Base-by-base conservation (phyloP, 2,113 vertebrate species). In the Hemicordylus capensis region DNA sequence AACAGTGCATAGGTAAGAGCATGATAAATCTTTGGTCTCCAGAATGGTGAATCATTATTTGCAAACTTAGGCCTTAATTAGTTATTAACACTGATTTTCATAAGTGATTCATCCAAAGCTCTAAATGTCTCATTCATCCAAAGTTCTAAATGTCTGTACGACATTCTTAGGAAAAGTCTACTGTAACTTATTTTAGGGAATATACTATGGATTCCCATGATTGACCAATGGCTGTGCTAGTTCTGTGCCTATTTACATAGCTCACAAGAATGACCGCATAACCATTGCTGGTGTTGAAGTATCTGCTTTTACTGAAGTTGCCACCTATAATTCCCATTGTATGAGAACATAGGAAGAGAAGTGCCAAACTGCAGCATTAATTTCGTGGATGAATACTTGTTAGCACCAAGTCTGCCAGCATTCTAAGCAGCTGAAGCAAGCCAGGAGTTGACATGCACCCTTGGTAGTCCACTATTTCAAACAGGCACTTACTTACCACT, bases 401-500 rank as follows among this genome's bases (percentile, higher is more conserved):
- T 39, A n/a, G 19, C n/a, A 86, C 48, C 12, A 54, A 76, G 17
- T 28, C 74, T 70, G 34, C n/a, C 54, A 70, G 39, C 15, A 64
- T 4, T 76, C 24, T 46, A 39, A 39, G 58, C 51, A 58, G 51
- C 39, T 72, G 46, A 64, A 75, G 2, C 24, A 72, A 87, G n/a
- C 24, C 34, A 77, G n/a, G 24, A 28, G 24, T 44, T n/a, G 20
- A 59, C 24, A 61, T 48, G 54, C 74, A 70, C 10, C 4, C 66
- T n/a, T 72, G 22, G 31, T n/a, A 61, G 61, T 82, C 31, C 46
- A 31, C 64, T 78, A 61, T 59, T 82, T 70, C n/a, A 28, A 69
- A 87, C 28, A 42, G 34, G 22, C 76, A 82, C 24, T 20, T 61
- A 76, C 74, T 77, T 83, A 77, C 80, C 54, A 70, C 66, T 72